A percentile compares a stretch with the other conserved stretches of the same genome.
These are phyloP conservation scores for Cotesia vestalis DNA, from an alignment of 1,140 invertebrate genomes.

Conservation along the genomic window DNA sequence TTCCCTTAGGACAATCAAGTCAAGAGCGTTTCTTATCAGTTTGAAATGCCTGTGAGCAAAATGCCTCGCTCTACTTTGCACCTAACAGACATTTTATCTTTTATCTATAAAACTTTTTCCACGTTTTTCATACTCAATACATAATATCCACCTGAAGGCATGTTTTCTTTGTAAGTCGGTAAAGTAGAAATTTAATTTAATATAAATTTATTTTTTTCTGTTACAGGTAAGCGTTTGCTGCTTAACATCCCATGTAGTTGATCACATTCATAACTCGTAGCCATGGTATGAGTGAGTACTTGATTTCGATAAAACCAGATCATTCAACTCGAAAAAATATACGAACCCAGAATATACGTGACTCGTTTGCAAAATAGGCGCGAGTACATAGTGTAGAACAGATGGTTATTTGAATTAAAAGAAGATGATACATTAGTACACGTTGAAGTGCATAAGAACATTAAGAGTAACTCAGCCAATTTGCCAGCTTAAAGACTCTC, in stretches of 20 bases:
- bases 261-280: no score
- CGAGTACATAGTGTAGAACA: no score
- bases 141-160: conserved; percentile 12
- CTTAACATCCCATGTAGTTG: no score
- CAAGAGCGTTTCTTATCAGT: conserved; percentile 33
- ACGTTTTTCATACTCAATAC: conserved; percentile 20
- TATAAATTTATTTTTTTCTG: conserved; percentile 28
- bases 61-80: conserved; percentile 40
- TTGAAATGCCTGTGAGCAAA: conserved; percentile 30
- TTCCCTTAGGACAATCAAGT: conserved; percentile 25
- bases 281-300: no score
- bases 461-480: background rate
- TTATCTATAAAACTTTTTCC: conserved; percentile 33
- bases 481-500: background rate
- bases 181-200: conserved; percentile 1
- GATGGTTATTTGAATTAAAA: no score
- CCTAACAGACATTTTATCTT: conserved; percentile 39
- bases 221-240: conserved; percentile 34
- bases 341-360: no score
- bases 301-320: no score
- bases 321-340: no score
- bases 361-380: no score
- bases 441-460: background rate
- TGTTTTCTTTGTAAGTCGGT: background rate
- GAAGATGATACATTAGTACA: no score